Evolutionary conservation across 2,888 invertebrate genomes (phyloP).

Genomic region (Luperina nickerlii): DNA sequence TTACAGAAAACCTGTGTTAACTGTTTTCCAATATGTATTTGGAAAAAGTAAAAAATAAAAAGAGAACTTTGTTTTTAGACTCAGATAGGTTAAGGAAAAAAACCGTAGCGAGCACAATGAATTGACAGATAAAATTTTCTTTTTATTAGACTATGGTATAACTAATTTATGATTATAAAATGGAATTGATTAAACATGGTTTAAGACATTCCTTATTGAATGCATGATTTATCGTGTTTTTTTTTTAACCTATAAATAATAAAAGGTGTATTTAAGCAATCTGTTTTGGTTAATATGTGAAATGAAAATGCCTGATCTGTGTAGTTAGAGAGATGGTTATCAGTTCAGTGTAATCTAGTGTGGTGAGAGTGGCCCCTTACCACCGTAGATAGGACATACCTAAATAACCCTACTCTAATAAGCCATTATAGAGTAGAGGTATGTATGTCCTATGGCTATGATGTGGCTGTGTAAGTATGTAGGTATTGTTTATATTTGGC

Average conservation of each 20-base stretch:
- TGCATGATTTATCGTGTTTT: neutral
- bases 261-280: neutral
- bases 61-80: neutral
- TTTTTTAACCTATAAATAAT: neutral
- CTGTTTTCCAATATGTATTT: neutral
- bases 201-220: neutral
- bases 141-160: neutral
- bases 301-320: neutral
- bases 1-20: neutral
- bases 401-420: slow-evolving; percentile 1
- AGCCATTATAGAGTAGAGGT: neutral
- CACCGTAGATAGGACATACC: neutral
- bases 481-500: neutral
- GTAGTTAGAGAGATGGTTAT: neutral
- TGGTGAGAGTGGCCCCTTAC: neutral
- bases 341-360: neutral
- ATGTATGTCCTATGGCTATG: neutral
- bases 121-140: slow-evolving; percentile 35
- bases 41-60: neutral
- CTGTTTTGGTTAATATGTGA: neutral
- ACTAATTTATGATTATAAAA: neutral
- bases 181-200: neutral
- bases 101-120: neutral
- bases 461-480: neutral
- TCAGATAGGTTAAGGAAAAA: neutral